A percentile compares a stretch with the other conserved stretches of the same genome.
These are phyloP conservation scores for Gila robusta DNA, from an alignment of 2,797 vertebrate genomes.

Conservation along the genomic window DNA sequence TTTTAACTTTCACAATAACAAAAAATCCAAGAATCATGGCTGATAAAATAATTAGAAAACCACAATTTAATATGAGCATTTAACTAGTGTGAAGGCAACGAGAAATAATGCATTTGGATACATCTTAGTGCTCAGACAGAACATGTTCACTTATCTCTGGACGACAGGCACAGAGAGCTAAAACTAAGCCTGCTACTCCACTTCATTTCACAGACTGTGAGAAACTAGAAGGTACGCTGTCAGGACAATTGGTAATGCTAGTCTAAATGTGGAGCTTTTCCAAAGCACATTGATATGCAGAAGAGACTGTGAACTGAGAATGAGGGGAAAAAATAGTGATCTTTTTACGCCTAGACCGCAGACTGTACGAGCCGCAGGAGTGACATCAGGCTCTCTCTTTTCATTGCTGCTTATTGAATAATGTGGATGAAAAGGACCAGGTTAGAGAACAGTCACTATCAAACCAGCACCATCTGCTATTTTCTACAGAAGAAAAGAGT, in stretches of 20 bases:
- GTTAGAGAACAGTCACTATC: neutral
- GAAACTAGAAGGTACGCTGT: constrained; percentile 72
- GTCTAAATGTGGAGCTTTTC: constrained; percentile 48
- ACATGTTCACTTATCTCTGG: constrained; percentile 78
- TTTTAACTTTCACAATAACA: neutral
- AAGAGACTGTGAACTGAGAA: constrained; percentile 11
- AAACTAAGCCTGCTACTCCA: constrained; percentile 76
- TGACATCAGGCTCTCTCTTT: constrained; percentile 30
- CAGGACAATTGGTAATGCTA: constrained; percentile 68
- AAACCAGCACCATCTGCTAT: constrained; percentile 21
- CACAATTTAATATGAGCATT: constrained; percentile 22
- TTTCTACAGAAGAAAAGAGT: neutral
- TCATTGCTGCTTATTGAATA: constrained; percentile 7
- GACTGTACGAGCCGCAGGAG: neutral
- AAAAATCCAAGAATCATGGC: neutral
- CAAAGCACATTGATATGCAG: constrained; percentile 43
- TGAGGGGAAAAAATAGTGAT: neutral
- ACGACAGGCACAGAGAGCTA: constrained; percentile 73
- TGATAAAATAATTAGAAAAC: neutral
- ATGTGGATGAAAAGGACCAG: neutral
- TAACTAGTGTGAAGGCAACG: constrained; percentile 71
- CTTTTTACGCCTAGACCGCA: constrained; percentile 11
- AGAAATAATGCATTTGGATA: constrained; percentile 75
- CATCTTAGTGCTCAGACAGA: constrained; percentile 73
- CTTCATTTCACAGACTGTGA: constrained; percentile 68